phyloP scores from a whole-genome alignment of 2,113 vertebrate species.

The Poeciliopsis turrubarensis region DNA sequence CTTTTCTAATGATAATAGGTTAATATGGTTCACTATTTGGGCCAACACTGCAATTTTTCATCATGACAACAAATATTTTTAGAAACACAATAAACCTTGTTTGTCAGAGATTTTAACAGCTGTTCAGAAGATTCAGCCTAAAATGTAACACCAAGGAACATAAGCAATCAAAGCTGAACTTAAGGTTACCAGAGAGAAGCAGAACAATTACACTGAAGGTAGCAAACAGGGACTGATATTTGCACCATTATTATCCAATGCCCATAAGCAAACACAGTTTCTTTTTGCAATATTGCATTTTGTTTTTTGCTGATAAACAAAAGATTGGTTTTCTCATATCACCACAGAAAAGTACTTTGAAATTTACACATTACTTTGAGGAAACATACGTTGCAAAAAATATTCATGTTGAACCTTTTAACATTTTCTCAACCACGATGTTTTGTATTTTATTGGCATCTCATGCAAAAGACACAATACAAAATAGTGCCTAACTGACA shows the following conservation, averaged over 20 bases:
- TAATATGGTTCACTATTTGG: not conserved
- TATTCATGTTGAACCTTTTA: not conserved
- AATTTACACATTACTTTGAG: not conserved
- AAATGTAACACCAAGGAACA: not conserved
- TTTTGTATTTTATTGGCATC: no score
- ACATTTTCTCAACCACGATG: not conserved
- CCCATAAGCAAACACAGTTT: not conserved
- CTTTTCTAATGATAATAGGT: not conserved
- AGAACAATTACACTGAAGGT: not conserved
- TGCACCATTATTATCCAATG: not conserved
- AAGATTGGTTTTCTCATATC: not conserved
- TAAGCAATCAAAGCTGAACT: no score
- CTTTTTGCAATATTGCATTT: not conserved
- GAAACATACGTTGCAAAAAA: not conserved
- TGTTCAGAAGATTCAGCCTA: not conserved
- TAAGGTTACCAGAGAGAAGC: not conserved
- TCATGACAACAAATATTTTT: not conserved
- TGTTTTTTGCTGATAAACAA: not conserved
- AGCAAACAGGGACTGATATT: not conserved
- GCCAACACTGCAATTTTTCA: not conserved
- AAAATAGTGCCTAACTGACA: not conserved
- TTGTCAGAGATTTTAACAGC: no score
- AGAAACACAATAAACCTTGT: not conserved
- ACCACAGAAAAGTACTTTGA: not conserved
- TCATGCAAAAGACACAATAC: not conserved